These are phyloP conservation scores for Progne subis DNA, from an alignment of 2,113 vertebrate species.

Conservation along the genomic window DNA sequence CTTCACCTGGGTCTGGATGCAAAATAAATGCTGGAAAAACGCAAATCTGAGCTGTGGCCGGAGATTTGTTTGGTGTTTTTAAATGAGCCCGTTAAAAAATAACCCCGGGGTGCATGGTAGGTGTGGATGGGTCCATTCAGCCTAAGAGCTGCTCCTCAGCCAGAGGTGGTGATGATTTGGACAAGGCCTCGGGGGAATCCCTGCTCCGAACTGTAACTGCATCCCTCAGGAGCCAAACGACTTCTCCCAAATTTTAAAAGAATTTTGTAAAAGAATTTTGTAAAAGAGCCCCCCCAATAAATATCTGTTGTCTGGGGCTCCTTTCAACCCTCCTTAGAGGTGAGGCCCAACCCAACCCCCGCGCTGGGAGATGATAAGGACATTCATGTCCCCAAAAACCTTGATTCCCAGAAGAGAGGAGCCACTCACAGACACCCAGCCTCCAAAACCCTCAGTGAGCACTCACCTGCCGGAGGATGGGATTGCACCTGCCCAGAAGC, in stretches of 20 bases:
- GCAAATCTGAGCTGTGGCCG: neutral
- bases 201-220: accelerated
- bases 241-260: no score
- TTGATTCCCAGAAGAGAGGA: accelerated
- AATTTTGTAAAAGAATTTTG: neutral
- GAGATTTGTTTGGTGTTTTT: neutral
- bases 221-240: neutral
- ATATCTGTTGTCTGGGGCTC: accelerated
- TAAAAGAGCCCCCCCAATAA: neutral
- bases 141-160: neutral
- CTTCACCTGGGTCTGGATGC: neutral
- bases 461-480: neutral
- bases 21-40: neutral
- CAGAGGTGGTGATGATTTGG: accelerated
- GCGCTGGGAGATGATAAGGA: accelerated
- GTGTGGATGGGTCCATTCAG: neutral
- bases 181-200: accelerated
- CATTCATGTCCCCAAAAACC: accelerated
- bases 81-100: accelerated
- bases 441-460: accelerated
- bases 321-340: accelerated
- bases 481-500: accelerated
- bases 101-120: accelerated
- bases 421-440: accelerated
- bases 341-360: accelerated